Percentiles rank a stretch among this genome's conserved stretches.
These are phyloP conservation scores for Drosophila picticornis DNA, from an alignment of 2,888 invertebrate species.

Conservation along the genomic window DNA sequence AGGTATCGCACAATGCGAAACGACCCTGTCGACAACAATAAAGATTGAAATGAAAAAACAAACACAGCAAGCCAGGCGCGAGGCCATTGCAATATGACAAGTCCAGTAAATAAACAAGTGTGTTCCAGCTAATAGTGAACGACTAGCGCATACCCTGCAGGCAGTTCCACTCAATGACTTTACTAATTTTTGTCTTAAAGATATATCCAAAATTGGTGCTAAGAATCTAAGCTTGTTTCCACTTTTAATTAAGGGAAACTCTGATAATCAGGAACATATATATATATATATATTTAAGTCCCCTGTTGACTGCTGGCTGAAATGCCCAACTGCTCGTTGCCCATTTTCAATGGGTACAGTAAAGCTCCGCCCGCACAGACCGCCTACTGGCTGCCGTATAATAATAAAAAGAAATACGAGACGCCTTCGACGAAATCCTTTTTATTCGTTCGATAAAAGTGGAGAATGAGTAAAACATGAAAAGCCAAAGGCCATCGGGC, in stretches of 20 bases:
- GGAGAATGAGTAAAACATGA: slow-evolving; percentile 37
- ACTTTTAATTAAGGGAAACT: neutral
- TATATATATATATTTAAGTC: neutral
- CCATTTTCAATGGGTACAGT: neutral
- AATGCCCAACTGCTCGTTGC: neutral
- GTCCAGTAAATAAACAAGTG: slow-evolving; percentile 64
- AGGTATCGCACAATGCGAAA: slow-evolving; percentile 67
- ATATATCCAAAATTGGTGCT: neutral
- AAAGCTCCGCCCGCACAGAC: slow-evolving; percentile 38
- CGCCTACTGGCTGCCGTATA: slow-evolving; percentile 57
- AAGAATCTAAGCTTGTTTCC: neutral
- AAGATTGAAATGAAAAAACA: slow-evolving; percentile 40
- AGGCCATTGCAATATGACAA: slow-evolving; percentile 70
- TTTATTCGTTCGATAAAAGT: slow-evolving; percentile 75
- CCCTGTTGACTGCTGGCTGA: neutral
- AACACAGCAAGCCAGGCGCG: slow-evolving; percentile 40
- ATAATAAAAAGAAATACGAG: slow-evolving; percentile 74
- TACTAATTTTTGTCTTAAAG: neutral
- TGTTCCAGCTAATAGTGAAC: neutral
- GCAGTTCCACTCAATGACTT: neutral
- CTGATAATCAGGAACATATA: neutral
- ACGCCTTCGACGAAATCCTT: slow-evolving; percentile 74
- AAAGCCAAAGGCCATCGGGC: slow-evolving; percentile 55
- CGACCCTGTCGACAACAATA: slow-evolving; percentile 45
- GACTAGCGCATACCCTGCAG: neutral